Conservation (phyloP, 2,888 invertebrate species). For the Phaonia tiefii region DNA sequence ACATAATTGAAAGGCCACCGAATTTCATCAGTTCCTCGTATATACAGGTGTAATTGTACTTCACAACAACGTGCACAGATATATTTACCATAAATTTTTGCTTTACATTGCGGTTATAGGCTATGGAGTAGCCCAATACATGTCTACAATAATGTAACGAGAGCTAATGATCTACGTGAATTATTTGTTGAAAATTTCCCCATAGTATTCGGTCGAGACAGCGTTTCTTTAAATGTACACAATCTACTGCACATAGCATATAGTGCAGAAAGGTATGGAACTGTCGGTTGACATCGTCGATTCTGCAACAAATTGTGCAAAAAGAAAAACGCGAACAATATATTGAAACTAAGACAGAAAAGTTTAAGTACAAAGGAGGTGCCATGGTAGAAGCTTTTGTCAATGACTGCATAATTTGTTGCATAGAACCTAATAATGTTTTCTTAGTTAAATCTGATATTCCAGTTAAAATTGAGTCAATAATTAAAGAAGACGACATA, state of each 20-base stretch:
- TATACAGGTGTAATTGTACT: too few species aligned
- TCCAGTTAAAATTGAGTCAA: conserved; percentile 27
- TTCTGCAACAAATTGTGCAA: conserved; percentile 18
- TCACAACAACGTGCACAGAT: not conserved
- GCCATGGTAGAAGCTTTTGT: conserved; percentile 5
- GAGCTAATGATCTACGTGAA: conserved; percentile 26
- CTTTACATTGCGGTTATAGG: conserved; percentile 47
- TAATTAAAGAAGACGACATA: conserved; percentile 15
- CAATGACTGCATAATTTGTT: conserved; percentile 25
- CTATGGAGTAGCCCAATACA: conserved; percentile 25
- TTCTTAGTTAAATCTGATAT: not conserved
- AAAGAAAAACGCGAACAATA: not conserved
- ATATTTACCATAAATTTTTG: conserved; percentile 19
- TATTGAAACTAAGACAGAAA: conserved; percentile 32
- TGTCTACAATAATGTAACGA: conserved; percentile 26
- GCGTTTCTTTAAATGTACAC: conserved; percentile 33
- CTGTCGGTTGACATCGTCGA: not conserved
- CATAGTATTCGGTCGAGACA: conserved; percentile 30
- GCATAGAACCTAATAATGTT: too few species aligned
- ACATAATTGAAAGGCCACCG: conserved; percentile 10
- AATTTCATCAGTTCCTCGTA: not conserved
- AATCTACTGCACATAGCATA: conserved; percentile 27
- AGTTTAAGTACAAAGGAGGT: conserved; percentile 6
- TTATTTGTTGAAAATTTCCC: conserved; percentile 44
- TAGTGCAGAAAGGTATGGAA: conserved; percentile 6